Evolutionary conservation across 2,888 invertebrate genomes (phyloP), one percentile per base, ranked within the genome.

Genomic region (Drosophila robusta): DNA sequence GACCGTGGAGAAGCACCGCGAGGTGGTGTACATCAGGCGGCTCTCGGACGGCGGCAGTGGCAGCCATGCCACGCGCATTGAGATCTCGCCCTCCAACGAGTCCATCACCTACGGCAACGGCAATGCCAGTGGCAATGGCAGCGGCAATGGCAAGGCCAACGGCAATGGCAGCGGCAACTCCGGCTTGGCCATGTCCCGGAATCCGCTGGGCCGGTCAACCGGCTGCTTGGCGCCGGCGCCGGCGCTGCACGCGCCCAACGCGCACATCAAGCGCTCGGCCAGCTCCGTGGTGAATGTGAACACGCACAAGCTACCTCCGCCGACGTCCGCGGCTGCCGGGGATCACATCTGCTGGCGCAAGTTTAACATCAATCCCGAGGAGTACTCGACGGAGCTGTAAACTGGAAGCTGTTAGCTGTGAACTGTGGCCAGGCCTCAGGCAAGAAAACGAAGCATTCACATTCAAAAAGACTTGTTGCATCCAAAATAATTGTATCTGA

Each of bases 331-430:
- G n/a, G 75, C 81, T 12, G 90, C 84, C 38, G 88, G 86, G 4
- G 93, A 93, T 73, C 94, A 94, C 78, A 93, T 94, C 61, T 94
- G 94, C 89, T 93, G 94, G 92, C 92, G 93, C 65, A 93, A 89
- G 65, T 91, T 92, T 75, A 90, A 92, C 22, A 90, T 92, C 38
- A 92, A 92, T 83, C 89, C 92, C 55, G 91, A 92, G 78, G 92
- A 92, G 69, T 92, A 92, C 84, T 92, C 92, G 56, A 92, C 92
- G 52, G 92, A 92, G 89, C 89, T 92, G 91, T 92, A 87, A 91
- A 44, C 61, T 50, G 50, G 29, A 9, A 18, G 12, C 39, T 38
- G 24, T 24, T 36, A n/a, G 16, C 54, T 29, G 42, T 36, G 14
- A 45, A 32, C 11, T 22, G 29, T 57, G 47, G 39, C 50, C 54